Conservation (phyloP, 2,797 vertebrate genomes). For the Sylvilagus floridanus region DNA sequence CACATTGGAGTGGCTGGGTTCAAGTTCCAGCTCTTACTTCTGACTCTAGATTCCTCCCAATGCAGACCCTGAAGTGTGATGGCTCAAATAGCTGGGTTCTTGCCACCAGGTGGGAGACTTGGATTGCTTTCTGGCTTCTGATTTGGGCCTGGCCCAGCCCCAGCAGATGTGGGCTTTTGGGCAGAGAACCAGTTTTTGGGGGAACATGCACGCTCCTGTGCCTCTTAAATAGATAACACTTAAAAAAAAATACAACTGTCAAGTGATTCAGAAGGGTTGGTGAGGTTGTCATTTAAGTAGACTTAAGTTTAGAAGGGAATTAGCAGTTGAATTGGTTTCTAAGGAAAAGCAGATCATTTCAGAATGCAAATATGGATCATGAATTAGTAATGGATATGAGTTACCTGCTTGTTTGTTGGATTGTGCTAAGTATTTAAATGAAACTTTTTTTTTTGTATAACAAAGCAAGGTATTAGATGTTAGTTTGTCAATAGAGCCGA, state of each 20-base stretch:
- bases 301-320: constrained; percentile 13
- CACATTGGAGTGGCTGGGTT: no score
- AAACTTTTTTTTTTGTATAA: constrained; percentile 42
- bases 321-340: neutral
- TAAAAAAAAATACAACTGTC: neutral
- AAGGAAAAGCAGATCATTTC: neutral
- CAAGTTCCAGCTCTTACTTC: no score
- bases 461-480: constrained; percentile 25
- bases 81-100: no score
- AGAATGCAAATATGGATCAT: neutral
- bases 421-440: constrained; percentile 37
- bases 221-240: no score
- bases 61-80: no score
- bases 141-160: no score
- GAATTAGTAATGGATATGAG: neutral
- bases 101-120: no score
- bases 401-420: constrained; percentile 16
- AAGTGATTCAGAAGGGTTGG: neutral
- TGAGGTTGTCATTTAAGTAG: constrained; percentile 12
- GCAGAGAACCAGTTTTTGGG: no score
- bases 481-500: constrained; percentile 16
- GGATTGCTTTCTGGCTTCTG: no score
- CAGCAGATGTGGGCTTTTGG: no score
- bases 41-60: no score
- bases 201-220: no score